Percentiles rank a stretch among this genome's conserved stretches.
Conservation (phyloP, 1,140 invertebrate genomes). For the Calliphora vicina region DNA sequence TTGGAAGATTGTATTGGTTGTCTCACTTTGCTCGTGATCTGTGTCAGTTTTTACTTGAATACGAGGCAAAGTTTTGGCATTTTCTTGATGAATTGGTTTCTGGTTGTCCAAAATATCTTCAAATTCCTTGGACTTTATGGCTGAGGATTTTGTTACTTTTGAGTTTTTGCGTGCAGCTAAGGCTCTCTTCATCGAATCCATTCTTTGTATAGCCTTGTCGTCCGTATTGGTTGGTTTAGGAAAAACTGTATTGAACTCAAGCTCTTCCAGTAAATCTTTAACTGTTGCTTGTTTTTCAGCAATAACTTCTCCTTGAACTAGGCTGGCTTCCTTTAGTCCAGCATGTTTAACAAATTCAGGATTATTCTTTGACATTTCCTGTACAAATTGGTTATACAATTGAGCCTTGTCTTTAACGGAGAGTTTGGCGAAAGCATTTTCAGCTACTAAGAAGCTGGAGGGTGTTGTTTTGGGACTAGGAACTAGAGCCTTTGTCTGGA, state of each 20-base stretch:
- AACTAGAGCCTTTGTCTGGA: conserved; percentile 16
- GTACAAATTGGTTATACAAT: conserved; percentile 55
- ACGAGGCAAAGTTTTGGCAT: conserved; percentile 44
- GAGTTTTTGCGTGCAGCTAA: neutral
- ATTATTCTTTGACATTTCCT: conserved; percentile 54
- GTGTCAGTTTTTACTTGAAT: neutral
- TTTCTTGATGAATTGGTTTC: neutral
- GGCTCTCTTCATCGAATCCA: neutral
- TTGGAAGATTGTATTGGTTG: conserved; percentile 49
- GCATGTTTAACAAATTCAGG: conserved; percentile 52
- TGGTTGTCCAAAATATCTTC: neutral
- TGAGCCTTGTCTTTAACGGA: conserved; percentile 57
- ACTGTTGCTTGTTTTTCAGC: conserved; percentile 51
- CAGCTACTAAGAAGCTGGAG: conserved; percentile 49
- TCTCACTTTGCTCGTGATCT: neutral
- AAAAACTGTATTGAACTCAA: conserved; percentile 50
- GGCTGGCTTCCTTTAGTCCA: conserved; percentile 44
- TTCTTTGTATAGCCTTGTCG: neutral
- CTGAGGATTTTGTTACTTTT: neutral
- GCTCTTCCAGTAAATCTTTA: conserved; percentile 49
- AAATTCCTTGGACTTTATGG: neutral
- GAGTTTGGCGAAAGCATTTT: conserved; percentile 54
- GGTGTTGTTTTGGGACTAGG: conserved; percentile 16
- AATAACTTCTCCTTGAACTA: conserved; percentile 46
- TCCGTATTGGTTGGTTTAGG: conserved; percentile 10